Percentiles rank a stretch among this genome's conserved stretches.
Evolutionary conservation across 2,113 vertebrate species (phyloP).

Genomic region (Pogona vitticeps): DNA sequence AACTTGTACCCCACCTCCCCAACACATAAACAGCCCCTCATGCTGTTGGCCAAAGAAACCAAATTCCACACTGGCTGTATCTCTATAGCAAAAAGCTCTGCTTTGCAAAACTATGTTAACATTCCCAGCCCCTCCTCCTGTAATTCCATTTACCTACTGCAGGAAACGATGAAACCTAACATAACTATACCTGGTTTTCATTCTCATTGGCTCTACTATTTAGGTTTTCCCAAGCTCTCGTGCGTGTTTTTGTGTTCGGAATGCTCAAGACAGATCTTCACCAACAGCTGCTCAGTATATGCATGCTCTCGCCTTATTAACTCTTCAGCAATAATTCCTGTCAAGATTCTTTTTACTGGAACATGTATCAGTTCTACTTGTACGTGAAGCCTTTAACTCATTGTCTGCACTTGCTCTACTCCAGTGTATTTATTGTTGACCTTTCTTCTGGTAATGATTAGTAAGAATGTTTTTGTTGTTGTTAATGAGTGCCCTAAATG

Average conservation of each 20-base stretch:
- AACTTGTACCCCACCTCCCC: background rate
- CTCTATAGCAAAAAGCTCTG: background rate
- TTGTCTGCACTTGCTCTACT: background rate
- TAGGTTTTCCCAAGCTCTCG: background rate
- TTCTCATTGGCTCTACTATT: background rate
- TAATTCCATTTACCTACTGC: background rate
- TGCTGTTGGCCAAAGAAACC: background rate
- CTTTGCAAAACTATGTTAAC: background rate
- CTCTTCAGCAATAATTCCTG: background rate
- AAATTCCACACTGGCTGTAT: background rate
- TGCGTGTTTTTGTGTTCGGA: background rate
- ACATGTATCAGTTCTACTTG: background rate
- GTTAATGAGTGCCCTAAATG: background rate
- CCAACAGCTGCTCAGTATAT: background rate
- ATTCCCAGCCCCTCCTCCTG: background rate
- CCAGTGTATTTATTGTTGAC: background rate
- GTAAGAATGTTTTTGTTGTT: background rate
- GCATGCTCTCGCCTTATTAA: background rate
- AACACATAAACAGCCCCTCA: too few relatives aligned
- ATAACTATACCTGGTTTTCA: background rate
- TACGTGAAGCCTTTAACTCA: background rate
- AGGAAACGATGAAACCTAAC: background rate
- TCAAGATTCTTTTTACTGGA: background rate
- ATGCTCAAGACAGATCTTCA: background rate
- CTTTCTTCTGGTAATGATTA: background rate